Evolutionary conservation across 2,888 invertebrate genomes (phyloP), one percentile per base, ranked within the genome.

Genomic region (Epirrhoe alternata): DNA sequence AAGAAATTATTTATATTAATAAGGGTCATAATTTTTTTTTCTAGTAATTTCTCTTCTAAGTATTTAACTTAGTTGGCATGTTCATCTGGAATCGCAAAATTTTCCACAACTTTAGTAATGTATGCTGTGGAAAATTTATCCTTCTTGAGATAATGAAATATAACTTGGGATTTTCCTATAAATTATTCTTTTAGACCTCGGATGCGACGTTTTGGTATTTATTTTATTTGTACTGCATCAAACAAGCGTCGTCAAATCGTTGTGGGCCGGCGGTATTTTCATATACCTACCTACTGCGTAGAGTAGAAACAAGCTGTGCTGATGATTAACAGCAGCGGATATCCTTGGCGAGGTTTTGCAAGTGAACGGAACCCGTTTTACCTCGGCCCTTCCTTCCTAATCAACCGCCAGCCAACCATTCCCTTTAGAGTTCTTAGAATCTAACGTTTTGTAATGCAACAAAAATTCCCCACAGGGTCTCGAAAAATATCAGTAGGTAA

Each of bases 301-400:
- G 10, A 51, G n/a, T 38, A 16, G 16, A 30, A 12, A 42, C 58
- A 53, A 57, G 49, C 35, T 49, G 45, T 45, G 53, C 17, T 53
- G 45, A 10, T 50, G 56, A 69, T 67, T 65, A 64, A 61, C 45
- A 24, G 35, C 62, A 59, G 64, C 71, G 74, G 75, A 80, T 77
- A 73, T 78, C 80, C 78, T 76, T 76, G 71, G 67, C 64, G 64
- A 65, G 64, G 72, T 77, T 75, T 76, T 74, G 73, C 67, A 73
- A 79, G 74, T 69, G 75, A 79, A 64, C 75, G 78, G 76, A 76
- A 77, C 78, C 69, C 62, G 72, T 61, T 56, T 61, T 61, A 38
- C 53, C 47, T n/a, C 12, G 51, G 55, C 72, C 72, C 73, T 75
- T 72, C 66, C 73, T 73, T 59, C 66, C 42, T 60, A 52, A 56